Evolutionary conservation across 2,113 vertebrate genomes (phyloP), one percentile per base, ranked within the genome.

Genomic region (Phalacrocorax aristotelis): DNA sequence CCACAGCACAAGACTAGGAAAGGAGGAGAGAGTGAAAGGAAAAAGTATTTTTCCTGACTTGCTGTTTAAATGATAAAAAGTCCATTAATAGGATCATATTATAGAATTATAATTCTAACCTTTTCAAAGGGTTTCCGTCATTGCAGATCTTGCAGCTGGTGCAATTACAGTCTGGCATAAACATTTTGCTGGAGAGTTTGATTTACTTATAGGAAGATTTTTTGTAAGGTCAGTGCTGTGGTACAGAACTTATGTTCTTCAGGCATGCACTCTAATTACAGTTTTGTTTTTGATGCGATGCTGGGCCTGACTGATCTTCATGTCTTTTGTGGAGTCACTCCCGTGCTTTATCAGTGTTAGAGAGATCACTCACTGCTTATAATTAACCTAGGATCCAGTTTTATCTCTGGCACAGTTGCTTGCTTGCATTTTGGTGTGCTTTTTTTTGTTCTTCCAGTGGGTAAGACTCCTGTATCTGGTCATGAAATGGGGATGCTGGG

Each of bases 81-180:
- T n/a, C 74, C 80, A 69, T 95, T 93, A 93, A 93, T 82, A 87
- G 15, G 52, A 81, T 84, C 65, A 52, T 93, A 83, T 81, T 71
- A 71, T 30, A 93, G 68, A 90, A 93, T 94, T 90, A 87, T 75
- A 97, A 92, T 92, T 81, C 68, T 92, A 93, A 93, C 89, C 78
- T 97, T 92, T 97, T 92, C 89, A 90, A 36, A 84, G 69, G 36
- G 30, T 94, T 95, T 96, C 88, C 17, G 66, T 90, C 90, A 87
- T 10, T 92, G 62, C 55, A 76, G 71, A 65, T 86, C 83, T 95
- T 89, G 88, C 95, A 92, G 85, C 88, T 93, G 91, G 76, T 92
- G 51, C 74, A 77, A 95, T 83, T 93, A 97, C 13, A 54, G 72
- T 78, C 32, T 22, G 71, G 81, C 65, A 96, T 87, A 96, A 96